A percentile compares a stretch with the other conserved stretches of the same genome.
These are phyloP conservation scores for Trachymyrmex cornetzi DNA, from an alignment of 1,140 invertebrate species.

Conservation along the genomic window DNA sequence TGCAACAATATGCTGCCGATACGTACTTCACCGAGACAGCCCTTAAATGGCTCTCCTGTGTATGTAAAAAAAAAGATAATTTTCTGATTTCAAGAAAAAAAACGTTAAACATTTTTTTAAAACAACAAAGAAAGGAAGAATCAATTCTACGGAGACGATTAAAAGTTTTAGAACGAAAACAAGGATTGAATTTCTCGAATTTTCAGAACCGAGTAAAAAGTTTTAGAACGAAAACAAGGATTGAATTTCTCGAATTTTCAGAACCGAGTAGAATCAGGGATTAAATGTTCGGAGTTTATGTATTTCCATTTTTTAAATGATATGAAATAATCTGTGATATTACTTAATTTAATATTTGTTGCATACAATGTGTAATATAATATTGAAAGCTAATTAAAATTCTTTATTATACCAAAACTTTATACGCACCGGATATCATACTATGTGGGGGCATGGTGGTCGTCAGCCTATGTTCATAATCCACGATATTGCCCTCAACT, in stretches of 20 bases:
- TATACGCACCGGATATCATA: conserved; percentile 80
- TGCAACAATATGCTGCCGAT: conserved; percentile 94
- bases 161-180: not conserved
- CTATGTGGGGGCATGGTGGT: conserved; percentile 79
- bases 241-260: not conserved
- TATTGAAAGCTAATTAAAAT: not conserved
- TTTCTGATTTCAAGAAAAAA: not conserved
- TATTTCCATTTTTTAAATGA: not conserved
- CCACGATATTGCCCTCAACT: conserved; percentile 80
- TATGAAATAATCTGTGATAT: not conserved
- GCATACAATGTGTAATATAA: too few species aligned
- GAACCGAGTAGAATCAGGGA: not conserved
- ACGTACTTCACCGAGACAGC: conserved; percentile 96
- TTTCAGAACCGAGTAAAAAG: not conserved
- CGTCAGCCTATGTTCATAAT: conserved; percentile 79
- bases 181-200: not conserved
- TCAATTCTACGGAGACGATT: not conserved
- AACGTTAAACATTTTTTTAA: not conserved
- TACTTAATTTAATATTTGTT: too few species aligned
- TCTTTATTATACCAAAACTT: not conserved
- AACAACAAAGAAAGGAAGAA: not conserved
- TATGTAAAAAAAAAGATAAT: conserved; percentile 19
- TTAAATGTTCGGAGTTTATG: not conserved
- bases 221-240: not conserved
- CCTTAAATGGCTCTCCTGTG: conserved; percentile 90